Base-by-base conservation (phyloP, 2,888 invertebrate genomes). In the Branchellion lobata region DNA sequence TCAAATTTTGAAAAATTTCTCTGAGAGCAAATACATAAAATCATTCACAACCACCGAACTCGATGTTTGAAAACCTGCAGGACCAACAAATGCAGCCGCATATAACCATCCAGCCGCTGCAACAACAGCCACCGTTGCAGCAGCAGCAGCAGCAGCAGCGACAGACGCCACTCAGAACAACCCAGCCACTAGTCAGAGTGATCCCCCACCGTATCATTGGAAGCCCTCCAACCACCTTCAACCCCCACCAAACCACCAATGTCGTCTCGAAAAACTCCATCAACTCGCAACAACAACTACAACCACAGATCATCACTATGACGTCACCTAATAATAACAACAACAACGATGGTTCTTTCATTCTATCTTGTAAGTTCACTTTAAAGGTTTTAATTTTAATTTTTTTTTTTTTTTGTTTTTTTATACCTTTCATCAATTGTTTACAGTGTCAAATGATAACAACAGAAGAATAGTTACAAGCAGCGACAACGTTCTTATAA, bases 71-170 rank as follows among this genome's bases (percentile, higher is more conserved):
- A 5, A 40, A 5, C 40, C 40, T 14, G 14, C 40, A 40, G 40
- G 40, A 40, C 8, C 5, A 5, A 40, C 40, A 34, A 29, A 24
- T 5, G 34, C 21, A 69, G 21, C 34, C 3, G 69, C 69, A 69
- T 8, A 69, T 33, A 36, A 57, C 65, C 14, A 65, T 31, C 29
- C 77, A 77, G 34, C 73, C 29, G 24, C 33, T 11, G 5, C 72
- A 72, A 72, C n/a, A n/a, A n/a, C n/a, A n/a, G n/a, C n/a, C n/a
- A n/a, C 75, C 47, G 21, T 53, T 47, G 53, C 75, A 75, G 34
- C 74, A 74, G 29, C 75, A 51, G 34, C 51, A 40, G 51, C 75
- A 75, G 21, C 11, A 8, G 34, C 40, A 8, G 31, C 14, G 2
- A 36, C 27, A 51, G 27, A 27, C 36, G 8, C 65, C 53, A 14